These are phyloP conservation scores for Drosophila silvestris DNA, from an alignment of 2,888 invertebrate species.

Conservation along the genomic window DNA sequence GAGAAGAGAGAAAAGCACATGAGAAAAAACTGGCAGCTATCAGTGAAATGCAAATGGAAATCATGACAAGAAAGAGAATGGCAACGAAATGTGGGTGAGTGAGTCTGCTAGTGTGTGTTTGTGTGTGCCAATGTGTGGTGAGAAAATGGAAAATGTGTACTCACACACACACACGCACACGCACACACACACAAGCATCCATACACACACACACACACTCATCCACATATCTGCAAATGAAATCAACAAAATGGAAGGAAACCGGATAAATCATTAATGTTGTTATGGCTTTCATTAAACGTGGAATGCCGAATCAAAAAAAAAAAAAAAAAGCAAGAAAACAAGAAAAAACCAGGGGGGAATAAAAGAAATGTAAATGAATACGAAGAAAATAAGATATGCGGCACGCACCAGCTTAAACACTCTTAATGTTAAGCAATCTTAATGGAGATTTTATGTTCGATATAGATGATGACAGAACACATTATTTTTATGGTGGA, in stretches of 20 bases:
- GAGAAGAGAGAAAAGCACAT: conserved; percentile 28
- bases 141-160: conserved; percentile 43
- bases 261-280: conserved; percentile 75
- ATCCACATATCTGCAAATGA: conserved; percentile 50
- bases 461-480: not conserved
- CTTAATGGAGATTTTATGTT: conserved; percentile 8
- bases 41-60: conserved; percentile 74
- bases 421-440: not conserved
- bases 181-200: not conserved
- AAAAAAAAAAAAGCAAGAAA: conserved; percentile 1
- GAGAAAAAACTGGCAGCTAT: conserved; percentile 66
- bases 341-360: not conserved
- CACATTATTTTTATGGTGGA: not conserved
- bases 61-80: conserved; percentile 62
- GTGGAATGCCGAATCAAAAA: conserved; percentile 34
- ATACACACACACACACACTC: not conserved
- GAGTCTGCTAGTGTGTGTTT: conserved; percentile 8
- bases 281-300: conserved; percentile 61
- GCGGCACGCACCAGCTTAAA: not conserved
- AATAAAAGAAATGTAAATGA: conserved; percentile 23
- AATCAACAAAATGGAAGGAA: conserved; percentile 59
- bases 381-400: conserved; percentile 10
- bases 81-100: conserved; percentile 8
- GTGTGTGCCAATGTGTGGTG: conserved; percentile 12
- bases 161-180: not conserved